Conservation (phyloP, 1,140 invertebrate species). For the Nilaparvata lugens region DNA sequence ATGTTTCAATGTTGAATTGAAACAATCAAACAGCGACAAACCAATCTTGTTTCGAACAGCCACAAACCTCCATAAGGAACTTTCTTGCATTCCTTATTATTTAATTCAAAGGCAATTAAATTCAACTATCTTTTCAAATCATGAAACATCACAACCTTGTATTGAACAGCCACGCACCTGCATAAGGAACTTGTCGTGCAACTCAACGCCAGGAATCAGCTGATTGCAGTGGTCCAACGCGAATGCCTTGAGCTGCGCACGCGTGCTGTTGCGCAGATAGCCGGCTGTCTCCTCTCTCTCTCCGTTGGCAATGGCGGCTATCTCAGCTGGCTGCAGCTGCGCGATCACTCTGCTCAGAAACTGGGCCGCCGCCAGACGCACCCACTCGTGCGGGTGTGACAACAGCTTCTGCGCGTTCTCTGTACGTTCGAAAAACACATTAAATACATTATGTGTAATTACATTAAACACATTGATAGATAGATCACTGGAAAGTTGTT, state of each 20-base stretch:
- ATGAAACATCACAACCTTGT: no score
- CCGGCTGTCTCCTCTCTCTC: neutral
- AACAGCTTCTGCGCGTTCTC: constrained; percentile 42
- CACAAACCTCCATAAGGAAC: constrained; percentile 24
- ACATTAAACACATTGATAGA: no score
- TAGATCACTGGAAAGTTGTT: no score
- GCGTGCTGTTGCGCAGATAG: constrained; percentile 16
- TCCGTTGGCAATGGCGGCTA: constrained; percentile 33
- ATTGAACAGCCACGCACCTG: neutral
- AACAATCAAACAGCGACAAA: neutral
- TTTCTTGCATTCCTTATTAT: no score
- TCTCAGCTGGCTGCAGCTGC: constrained; percentile 47
- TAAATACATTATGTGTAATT: no score
- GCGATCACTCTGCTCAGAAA: constrained; percentile 61
- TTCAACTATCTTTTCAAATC: no score
- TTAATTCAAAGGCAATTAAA: no score
- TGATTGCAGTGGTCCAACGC: constrained; percentile 27
- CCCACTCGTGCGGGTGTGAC: constrained; percentile 57
- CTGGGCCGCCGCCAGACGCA: constrained; percentile 62
- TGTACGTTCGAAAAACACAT: constrained; percentile 33
- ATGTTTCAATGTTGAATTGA: no score
- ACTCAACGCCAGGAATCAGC: constrained; percentile 36
- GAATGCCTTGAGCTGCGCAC: constrained; percentile 19
- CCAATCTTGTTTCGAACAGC: no score
- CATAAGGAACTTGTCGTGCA: constrained; percentile 34